These are phyloP conservation scores for Gobius niger DNA, from an alignment of 2,113 vertebrate species.

Conservation along the genomic window DNA sequence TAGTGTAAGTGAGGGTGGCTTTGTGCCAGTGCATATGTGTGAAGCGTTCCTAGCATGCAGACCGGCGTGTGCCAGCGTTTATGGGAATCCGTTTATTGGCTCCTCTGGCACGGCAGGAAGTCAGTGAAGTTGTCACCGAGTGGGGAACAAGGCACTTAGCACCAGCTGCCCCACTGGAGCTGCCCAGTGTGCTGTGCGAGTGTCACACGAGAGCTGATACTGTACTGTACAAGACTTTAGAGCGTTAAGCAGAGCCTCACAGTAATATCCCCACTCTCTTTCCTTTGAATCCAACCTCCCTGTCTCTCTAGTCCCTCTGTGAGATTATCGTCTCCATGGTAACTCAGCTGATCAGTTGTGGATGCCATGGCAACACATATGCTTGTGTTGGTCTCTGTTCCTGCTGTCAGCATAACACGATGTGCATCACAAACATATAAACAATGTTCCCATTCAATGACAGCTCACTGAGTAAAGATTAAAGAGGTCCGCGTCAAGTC, in stretches of 20 bases:
- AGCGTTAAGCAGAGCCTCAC: not conserved
- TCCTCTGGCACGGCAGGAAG: not conserved
- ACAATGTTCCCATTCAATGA: slow-evolving; percentile 24
- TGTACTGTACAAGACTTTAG: slow-evolving; percentile 22
- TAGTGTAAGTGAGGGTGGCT: not conserved
- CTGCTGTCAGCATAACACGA: slow-evolving; percentile 43
- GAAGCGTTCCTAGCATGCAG: not conserved
- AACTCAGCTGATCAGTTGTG: slow-evolving; percentile 75
- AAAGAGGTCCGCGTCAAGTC: slow-evolving; percentile 50
- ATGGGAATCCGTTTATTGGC: slow-evolving; percentile 16
- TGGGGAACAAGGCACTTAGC: slow-evolving; percentile 7
- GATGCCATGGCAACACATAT: slow-evolving; percentile 76
- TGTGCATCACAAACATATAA: not conserved
- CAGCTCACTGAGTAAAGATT: slow-evolving; percentile 44
- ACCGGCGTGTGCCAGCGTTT: not conserved
- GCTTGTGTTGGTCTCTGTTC: slow-evolving; percentile 58
- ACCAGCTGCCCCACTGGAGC: slow-evolving; percentile 5
- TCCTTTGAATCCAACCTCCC: slow-evolving; percentile 48
- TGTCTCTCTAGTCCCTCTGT: slow-evolving; percentile 55
- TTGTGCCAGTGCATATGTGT: slow-evolving; percentile 10
- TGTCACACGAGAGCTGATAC: slow-evolving; percentile 18
- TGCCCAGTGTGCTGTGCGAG: not conserved
- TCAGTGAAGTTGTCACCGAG: slow-evolving; percentile 9
- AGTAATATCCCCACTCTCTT: slow-evolving; percentile 28
- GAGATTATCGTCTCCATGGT: slow-evolving; percentile 77